phyloP scores from a whole-genome alignment of 2,888 invertebrate genomes.

The Cryptophagus acutangulus region DNA sequence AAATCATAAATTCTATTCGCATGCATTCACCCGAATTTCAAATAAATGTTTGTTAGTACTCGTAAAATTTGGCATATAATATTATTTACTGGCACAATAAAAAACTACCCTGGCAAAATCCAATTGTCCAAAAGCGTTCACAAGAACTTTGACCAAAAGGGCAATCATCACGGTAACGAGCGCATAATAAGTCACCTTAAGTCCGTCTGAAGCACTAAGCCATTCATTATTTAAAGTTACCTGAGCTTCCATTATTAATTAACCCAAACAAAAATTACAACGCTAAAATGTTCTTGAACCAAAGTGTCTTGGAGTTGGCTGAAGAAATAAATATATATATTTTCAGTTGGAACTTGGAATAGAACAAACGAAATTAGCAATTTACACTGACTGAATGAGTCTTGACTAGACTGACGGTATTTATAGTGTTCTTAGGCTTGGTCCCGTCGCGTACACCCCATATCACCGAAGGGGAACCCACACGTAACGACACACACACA shows the following conservation, averaged over 20 bases:
- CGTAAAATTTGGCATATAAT: too few species aligned
- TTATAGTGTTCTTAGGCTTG: conserved; percentile 44
- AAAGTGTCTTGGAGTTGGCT: too few species aligned
- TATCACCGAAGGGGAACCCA: conserved; percentile 20
- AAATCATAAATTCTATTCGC: too few species aligned
- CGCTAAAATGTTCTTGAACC: too few species aligned
- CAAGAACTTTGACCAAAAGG: conserved; percentile 42
- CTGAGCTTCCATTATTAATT: conserved; percentile 38
- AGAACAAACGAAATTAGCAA: conserved; percentile 26
- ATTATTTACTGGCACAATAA: too few species aligned
- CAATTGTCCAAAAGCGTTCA: conserved; percentile 38
- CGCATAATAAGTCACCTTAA: conserved; percentile 40
- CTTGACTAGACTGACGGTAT: conserved; percentile 37
- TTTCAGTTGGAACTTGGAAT: neutral
- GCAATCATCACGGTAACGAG: conserved; percentile 42
- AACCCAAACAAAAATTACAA: conserved; percentile 8
- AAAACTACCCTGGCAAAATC: conserved; percentile 38
- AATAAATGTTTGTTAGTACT: too few species aligned
- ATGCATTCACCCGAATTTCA: too few species aligned
- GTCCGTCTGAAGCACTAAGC: conserved; percentile 38
- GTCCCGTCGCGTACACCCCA: conserved; percentile 37
- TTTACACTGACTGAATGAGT: conserved; percentile 37
- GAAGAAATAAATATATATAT: neutral
- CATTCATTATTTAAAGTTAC: conserved; percentile 41
- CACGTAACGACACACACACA: conserved; percentile 14